Percentiles rank a stretch among this genome's conserved stretches.
Evolutionary conservation across 2,888 invertebrate genomes (phyloP).

Genomic region (Drosophila longiperda): DNA sequence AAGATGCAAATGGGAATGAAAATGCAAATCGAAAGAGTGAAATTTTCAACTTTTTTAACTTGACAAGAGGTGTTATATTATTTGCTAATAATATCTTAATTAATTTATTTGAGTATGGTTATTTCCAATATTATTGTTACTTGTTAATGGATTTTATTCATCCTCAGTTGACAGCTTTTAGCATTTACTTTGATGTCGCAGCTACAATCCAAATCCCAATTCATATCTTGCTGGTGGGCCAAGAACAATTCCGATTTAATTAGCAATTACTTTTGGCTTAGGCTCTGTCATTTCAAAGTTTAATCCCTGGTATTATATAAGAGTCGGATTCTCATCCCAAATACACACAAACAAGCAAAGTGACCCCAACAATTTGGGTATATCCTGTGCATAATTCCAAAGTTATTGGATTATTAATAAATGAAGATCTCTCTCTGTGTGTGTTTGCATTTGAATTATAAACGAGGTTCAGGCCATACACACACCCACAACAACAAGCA

Average conservation of each 20-base stretch:
- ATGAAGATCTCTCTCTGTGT: conserved; percentile 29
- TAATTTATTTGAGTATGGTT: background rate
- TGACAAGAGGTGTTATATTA: background rate
- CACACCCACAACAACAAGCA: background rate
- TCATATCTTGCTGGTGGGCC: background rate
- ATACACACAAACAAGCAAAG: background rate
- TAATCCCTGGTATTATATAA: conserved; percentile 19
- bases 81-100: background rate
- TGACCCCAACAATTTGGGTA: background rate
- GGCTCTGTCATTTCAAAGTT: conserved; percentile 25
- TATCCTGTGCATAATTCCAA: conserved; percentile 53
- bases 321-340: conserved; percentile 16
- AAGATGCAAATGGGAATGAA: background rate
- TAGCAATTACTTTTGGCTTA: conserved; percentile 70
- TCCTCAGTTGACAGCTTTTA: background rate
- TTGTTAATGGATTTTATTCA: background rate
- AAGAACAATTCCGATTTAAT: conserved; percentile 55
- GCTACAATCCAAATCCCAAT: background rate
- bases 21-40: background rate
- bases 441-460: conserved; percentile 30
- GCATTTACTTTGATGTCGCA: background rate
- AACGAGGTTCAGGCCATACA: conserved; percentile 26
- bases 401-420: conserved; percentile 67
- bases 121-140: background rate
- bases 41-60: background rate